A percentile compares a stretch with the other conserved stretches of the same genome.
These are phyloP conservation scores for Puffinus mauretanicus DNA, from an alignment of 2,113 vertebrate genomes.

Conservation along the genomic window DNA sequence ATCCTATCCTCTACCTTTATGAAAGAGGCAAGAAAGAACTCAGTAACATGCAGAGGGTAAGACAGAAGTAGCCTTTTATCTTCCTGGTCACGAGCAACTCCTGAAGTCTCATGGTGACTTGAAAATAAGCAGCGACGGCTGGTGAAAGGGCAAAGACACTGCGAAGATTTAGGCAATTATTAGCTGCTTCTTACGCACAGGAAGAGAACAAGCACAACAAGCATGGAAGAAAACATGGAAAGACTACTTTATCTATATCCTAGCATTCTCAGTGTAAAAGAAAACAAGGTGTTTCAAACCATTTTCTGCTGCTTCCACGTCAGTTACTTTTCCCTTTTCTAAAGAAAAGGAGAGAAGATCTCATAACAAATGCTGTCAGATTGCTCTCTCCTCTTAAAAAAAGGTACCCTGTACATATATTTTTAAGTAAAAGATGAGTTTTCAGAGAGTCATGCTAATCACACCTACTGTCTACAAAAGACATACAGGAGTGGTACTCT, in stretches of 20 bases:
- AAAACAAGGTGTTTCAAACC: background rate
- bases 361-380: background rate
- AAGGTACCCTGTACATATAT: background rate
- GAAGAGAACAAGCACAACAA: background rate
- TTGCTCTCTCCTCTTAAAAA: background rate
- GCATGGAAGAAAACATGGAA: rapidly evolving
- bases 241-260: background rate
- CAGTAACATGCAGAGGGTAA: background rate
- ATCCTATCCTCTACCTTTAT: background rate
- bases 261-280: background rate
- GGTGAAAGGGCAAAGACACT: background rate
- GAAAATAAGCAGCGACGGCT: background rate
- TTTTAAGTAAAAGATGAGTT: background rate
- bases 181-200: background rate
- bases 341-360: background rate
- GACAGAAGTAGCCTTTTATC: background rate
- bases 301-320: background rate
- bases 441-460: background rate
- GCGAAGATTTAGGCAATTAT: background rate
- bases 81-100: background rate
- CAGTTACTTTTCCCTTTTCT: background rate
- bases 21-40: background rate
- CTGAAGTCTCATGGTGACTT: background rate
- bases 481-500: background rate
- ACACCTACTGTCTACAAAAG: background rate